Evolutionary conservation across 1,140 invertebrate genomes (phyloP), one percentile per base, ranked within the genome.

Genomic region (Lineus longissimus): DNA sequence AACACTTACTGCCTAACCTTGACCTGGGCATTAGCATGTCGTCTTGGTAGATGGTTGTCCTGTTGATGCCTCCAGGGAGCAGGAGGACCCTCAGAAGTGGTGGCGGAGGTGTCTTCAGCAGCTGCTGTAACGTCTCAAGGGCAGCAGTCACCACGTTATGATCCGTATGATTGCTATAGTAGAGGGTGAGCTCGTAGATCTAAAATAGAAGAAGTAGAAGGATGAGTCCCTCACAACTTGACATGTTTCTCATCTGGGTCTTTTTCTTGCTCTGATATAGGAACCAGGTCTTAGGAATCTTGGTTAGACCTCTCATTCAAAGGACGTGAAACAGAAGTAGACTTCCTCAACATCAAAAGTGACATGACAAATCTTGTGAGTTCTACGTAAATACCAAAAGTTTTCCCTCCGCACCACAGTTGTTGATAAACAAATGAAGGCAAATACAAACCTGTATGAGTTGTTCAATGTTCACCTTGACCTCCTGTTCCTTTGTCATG

Each of bases 141-240:
- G 90, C 85, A 7, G 90, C 86, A 66, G 91, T 92, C 58, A 92
- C 86, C n/a, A 93, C 85, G 81, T 94, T 94, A 76, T 93, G 91
- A 78, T 93, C 90, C 1, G 80, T 79, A 73, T 88, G 87, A 59
- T 86, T 84, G 30, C 87, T 84, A 76, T 88, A 90, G 73, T 89
- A 83, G 22, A 95, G 73, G 73, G 90, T 88, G n/a, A 93, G 78
- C 77, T 94, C 89, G 78, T 92, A 93, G 19, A 94, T 84, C 87
- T 92, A 81, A 2, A 73, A 71, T 55, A 72, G 61, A 71, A 55
- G 60, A 41, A 58, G 25, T 47, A 66, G 23, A 13, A 68, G 27
- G n/a, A n/a, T n/a, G n/a, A 13, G 41, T 2, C 55, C 19, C 19
- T 54, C 60, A 56, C 67, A n/a, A n/a, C n/a, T n/a, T n/a, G n/a